Evolutionary conservation across 2,113 vertebrate species (phyloP).

Genomic region (Daubentonia madagascariensis): DNA sequence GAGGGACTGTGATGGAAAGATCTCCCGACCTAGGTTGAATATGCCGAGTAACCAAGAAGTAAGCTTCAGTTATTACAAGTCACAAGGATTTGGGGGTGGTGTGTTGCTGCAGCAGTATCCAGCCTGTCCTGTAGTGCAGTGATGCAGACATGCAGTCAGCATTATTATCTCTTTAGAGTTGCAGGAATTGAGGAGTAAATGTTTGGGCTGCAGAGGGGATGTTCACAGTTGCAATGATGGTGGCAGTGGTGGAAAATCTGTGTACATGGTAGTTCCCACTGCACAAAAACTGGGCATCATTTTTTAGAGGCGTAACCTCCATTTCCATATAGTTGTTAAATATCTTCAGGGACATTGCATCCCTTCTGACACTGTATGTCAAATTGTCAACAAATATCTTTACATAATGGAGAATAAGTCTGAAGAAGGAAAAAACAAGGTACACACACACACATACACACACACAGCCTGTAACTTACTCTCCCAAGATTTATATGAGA

Average conservation of each 20-base stretch:
- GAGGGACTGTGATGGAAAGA: not conserved
- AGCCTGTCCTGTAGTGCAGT: not conserved
- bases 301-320: not conserved
- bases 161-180: not conserved
- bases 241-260: not conserved
- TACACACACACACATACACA: not conserved
- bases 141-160: too few relatives aligned
- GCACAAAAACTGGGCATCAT: not conserved
- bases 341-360: not conserved
- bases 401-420: not conserved
- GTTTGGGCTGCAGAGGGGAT: too few relatives aligned
- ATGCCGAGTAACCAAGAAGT: not conserved
- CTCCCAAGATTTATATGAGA: not conserved
- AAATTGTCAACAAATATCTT: not conserved
- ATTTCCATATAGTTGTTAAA: not conserved
- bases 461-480: not conserved
- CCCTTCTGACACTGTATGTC: not conserved
- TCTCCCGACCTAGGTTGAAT: too few relatives aligned
- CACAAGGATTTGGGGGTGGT: not conserved
- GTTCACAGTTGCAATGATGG: not conserved
- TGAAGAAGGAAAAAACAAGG: not conserved
- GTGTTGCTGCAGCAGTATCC: not conserved
- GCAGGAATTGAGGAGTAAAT: not conserved
- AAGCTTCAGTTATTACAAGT: not conserved
- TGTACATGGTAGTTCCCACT: too few relatives aligned